A percentile compares a stretch with the other conserved stretches of the same genome.
Conservation (phyloP, 2,888 invertebrate genomes). For the Frankliniella intonsa region DNA sequence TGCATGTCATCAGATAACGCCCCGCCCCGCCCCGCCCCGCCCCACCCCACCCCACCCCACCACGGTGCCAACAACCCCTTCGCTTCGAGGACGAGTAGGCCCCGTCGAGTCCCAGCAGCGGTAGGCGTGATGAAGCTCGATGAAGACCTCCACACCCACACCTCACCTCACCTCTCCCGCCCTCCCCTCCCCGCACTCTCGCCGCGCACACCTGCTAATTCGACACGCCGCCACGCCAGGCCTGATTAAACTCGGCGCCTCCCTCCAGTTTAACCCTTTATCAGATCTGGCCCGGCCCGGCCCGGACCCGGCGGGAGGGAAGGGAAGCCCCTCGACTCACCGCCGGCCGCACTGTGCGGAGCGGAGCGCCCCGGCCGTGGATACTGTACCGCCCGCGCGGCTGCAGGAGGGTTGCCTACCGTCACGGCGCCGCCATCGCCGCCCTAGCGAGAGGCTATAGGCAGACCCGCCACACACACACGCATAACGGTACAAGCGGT, state of each 20-base stretch:
- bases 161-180: no score
- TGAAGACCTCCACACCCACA: background rate
- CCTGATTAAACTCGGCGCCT: conserved; percentile 4
- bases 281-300: no score
- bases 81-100: background rate
- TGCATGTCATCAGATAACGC: conserved; percentile 24
- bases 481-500: no score
- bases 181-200: background rate
- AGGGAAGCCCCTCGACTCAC: background rate
- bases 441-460: no score
- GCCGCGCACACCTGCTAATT: background rate
- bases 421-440: no score
- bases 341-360: no score
- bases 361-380: no score
- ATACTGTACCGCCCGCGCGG: no score
- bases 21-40: background rate
- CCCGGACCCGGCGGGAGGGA: background rate
- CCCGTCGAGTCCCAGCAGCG: background rate
- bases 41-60: background rate
- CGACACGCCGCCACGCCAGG: background rate
- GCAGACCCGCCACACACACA: no score
- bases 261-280: background rate
- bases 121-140: background rate
- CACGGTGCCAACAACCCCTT: background rate
- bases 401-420: no score